Conservation (phyloP, 2,797 vertebrate species). For the Meda fulgida region DNA sequence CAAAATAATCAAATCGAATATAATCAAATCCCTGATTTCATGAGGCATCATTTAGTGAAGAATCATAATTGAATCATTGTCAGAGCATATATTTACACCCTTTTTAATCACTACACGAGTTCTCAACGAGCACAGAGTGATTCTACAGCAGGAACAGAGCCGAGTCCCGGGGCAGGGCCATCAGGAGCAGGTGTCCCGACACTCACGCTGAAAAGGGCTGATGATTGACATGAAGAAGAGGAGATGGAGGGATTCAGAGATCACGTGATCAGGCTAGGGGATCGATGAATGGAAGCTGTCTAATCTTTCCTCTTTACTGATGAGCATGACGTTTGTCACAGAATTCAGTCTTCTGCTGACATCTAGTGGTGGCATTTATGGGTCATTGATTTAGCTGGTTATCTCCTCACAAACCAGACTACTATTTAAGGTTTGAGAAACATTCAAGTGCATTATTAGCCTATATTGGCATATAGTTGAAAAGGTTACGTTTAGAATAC, state of each 20-base stretch:
- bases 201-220: background rate
- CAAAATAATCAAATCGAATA: too few relatives aligned
- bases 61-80: background rate
- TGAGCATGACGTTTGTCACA: too few relatives aligned
- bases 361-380: constrained; percentile 11
- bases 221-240: background rate
- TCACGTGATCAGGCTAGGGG: background rate
- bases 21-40: background rate
- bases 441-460: background rate
- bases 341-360: background rate
- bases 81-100: constrained; percentile 3
- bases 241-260: background rate
- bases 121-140: background rate
- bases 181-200: background rate
- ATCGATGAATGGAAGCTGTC: too few relatives aligned
- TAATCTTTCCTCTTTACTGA: background rate
- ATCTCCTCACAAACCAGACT: background rate
- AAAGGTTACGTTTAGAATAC: background rate
- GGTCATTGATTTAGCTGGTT: background rate
- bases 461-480: background rate
- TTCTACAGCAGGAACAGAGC: background rate
- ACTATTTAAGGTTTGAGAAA: background rate
- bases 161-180: constrained; percentile 5
- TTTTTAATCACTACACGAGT: background rate
- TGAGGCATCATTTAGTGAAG: background rate